Conservation (phyloP, 2,797 vertebrate genomes). For the Diceros bicornis region DNA sequence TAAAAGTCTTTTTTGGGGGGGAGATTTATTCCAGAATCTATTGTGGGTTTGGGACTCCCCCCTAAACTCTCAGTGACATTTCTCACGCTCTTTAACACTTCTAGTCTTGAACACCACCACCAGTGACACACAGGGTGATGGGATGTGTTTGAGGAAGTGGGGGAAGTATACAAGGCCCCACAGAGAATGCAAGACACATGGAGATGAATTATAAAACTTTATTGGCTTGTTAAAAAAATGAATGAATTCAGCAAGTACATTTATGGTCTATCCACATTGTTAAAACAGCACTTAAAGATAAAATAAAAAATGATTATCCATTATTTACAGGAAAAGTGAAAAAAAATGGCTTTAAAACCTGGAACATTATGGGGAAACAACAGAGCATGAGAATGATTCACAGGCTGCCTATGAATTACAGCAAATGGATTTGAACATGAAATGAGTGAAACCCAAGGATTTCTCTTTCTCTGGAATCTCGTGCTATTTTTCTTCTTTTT, state of each 20-base stretch:
- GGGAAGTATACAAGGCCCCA: background rate
- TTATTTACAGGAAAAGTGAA: constrained; percentile 84
- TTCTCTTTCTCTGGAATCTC: background rate
- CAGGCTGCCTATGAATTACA: constrained; percentile 81
- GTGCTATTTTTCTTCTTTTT: background rate
- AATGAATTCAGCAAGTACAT: constrained; percentile 84
- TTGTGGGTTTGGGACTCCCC: background rate
- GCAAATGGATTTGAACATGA: constrained; percentile 39
- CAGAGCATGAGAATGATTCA: constrained; percentile 60
- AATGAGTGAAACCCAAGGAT: background rate
- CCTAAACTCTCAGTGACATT: background rate
- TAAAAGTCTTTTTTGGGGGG: background rate
- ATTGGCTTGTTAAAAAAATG: constrained; percentile 88
- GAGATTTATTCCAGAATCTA: background rate
- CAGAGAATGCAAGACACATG: constrained; percentile 84
- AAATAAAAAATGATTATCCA: constrained; percentile 82
- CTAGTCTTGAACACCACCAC: background rate
- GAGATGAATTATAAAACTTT: constrained; percentile 88
- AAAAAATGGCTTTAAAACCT: constrained; percentile 73
- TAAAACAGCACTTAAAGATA: constrained; percentile 82
- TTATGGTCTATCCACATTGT: constrained; percentile 80
- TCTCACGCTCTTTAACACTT: background rate
- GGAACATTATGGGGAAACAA: constrained; percentile 52
- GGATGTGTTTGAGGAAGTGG: background rate
- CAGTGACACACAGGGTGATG: background rate